These are phyloP conservation scores for Aphelocoma coerulescens DNA, from an alignment of 2,113 vertebrate genomes.

Conservation along the genomic window DNA sequence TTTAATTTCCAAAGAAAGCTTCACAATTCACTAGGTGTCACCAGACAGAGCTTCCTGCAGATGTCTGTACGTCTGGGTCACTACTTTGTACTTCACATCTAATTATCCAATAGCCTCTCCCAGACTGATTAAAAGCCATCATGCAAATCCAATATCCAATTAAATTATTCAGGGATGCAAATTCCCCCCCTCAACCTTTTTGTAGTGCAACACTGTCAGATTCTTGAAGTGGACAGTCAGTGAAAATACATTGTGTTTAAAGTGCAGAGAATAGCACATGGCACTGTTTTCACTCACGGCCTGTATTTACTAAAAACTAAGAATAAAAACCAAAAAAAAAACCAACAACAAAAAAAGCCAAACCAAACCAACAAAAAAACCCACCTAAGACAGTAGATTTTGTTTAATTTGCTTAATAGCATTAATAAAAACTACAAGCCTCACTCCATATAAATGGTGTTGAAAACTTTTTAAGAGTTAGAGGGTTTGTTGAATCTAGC, in stretches of 20 bases:
- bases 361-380: no score
- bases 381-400: neutral
- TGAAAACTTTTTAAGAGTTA: neutral
- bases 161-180: neutral
- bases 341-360: neutral
- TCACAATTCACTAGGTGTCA: neutral
- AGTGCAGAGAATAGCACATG: neutral
- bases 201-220: neutral
- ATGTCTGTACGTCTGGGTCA: neutral
- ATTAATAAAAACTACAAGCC: neutral
- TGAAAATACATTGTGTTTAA: neutral
- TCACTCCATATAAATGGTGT: neutral
- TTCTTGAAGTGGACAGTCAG: neutral
- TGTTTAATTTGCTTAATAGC: neutral
- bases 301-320: neutral
- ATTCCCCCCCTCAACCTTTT: neutral
- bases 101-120: neutral
- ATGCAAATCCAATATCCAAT: neutral
- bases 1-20: neutral
- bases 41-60: neutral
- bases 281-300: neutral
- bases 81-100: neutral
- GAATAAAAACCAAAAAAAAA: neutral
- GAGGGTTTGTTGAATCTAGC: neutral
- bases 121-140: neutral